A percentile compares a stretch with the other conserved stretches of the same genome.
These are phyloP conservation scores for Agapostemon virescens DNA, from an alignment of 2,888 invertebrate genomes.

Conservation along the genomic window DNA sequence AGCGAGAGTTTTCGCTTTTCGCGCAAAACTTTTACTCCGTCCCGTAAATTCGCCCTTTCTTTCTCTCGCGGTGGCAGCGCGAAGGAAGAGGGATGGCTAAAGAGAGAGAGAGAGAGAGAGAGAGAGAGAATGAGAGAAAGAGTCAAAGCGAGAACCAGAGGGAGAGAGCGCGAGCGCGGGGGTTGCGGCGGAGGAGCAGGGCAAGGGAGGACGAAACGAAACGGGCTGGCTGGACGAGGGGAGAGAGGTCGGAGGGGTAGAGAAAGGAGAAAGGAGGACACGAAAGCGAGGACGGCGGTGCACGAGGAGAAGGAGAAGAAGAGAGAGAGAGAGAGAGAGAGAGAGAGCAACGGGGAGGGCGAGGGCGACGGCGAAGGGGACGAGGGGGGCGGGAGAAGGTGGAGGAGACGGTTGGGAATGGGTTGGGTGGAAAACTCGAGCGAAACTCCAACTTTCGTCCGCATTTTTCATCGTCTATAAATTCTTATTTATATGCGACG, in stretches of 20 bases:
- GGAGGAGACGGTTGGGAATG: slow-evolving; percentile 27
- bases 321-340: slow-evolving; percentile 1
- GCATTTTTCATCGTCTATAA: slow-evolving; percentile 80
- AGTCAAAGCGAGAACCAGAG: not conserved
- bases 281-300: slow-evolving; percentile 16
- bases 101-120: not conserved
- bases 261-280: slow-evolving; percentile 23
- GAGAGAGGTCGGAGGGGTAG: slow-evolving; percentile 3
- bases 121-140: not conserved
- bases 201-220: slow-evolving; percentile 33
- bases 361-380: slow-evolving; percentile 20
- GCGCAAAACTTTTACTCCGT: slow-evolving; percentile 78
- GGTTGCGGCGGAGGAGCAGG: not conserved
- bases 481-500: slow-evolving; percentile 80
- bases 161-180: not conserved
- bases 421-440: slow-evolving; percentile 63
- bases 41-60: slow-evolving; percentile 65
- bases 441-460: slow-evolving; percentile 75
- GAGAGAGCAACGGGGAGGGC: slow-evolving; percentile 10
- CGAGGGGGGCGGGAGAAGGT: slow-evolving; percentile 19
- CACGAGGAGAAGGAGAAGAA: slow-evolving; percentile 16
- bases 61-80: slow-evolving; percentile 37
- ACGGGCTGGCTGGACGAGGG: slow-evolving; percentile 16
- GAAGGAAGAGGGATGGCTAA: slow-evolving; percentile 55
- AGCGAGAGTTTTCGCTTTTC: slow-evolving; percentile 80